Base-by-base conservation (phyloP, 2,797 vertebrate genomes). In the Peromyscus melanophrys region DNA sequence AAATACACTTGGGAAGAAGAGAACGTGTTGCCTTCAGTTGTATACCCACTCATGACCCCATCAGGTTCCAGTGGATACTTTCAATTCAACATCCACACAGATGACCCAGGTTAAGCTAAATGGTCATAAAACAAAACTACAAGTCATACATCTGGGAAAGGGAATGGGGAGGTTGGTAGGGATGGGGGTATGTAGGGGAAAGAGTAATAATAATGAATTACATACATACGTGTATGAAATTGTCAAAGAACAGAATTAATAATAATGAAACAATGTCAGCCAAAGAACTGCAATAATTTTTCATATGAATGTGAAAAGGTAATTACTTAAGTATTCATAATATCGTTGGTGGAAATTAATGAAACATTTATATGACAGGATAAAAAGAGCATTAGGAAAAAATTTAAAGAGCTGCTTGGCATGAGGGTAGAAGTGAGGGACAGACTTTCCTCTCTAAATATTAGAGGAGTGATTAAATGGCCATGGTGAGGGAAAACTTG, bases 261-360 rank as follows among this genome's bases (percentile, higher is more conserved):
- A 65, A 84, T 52, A 27, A 86, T 86, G 34, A 86, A 67, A 52
- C 37, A 43, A 37, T 86, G 46, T 86, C 7, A 86, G 69, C 29
- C 46, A 37, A 52, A 86, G 31, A 52, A 52, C 61, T n/a, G 8
- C 19, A 46, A 19, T 75, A 92, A 96, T 87, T 84, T 93, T 87
- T 89, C 37, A 94, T 5, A 4, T 81, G 59, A 89, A 27, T 89
- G 6, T 55, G 31, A 90, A 82, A 80, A 96, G 83, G 80, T 94
- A 90, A 52, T 59, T 82, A 57, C 59, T 84, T 82, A 90, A 81
- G 14, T 87, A 96, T 87, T 92, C 80, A 94, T 61, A 85, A 76
- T 85, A 37, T 63, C 63, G 92, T 34, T 93, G 34, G 67, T 37
- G 90, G 25, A 92, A 89, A 92, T 40, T 31, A 97, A 96, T 40